A percentile compares a stretch with the other conserved stretches of the same genome.
Evolutionary conservation across 2,888 invertebrate genomes (phyloP).

Genomic region (Osmoderma eremita): DNA sequence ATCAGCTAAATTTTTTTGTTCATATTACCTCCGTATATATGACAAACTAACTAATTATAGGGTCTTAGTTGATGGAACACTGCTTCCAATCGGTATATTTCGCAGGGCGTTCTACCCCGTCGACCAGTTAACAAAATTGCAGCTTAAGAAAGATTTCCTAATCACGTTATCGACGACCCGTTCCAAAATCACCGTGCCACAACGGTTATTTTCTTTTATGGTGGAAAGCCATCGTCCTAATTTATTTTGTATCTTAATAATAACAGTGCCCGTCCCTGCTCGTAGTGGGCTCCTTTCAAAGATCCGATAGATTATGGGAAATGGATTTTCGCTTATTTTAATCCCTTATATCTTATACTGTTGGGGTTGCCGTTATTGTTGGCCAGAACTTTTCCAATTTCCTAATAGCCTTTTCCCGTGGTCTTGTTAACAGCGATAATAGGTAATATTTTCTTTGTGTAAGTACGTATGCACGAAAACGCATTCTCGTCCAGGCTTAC

Average conservation of each 20-base stretch:
- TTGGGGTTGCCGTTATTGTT: not conserved
- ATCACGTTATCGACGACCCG: conserved; percentile 30
- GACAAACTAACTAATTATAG: no score
- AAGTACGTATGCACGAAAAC: not conserved
- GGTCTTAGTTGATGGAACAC: no score
- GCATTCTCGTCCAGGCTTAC: not conserved
- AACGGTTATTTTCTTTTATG: conserved; percentile 49
- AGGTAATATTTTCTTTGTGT: conserved; percentile 22
- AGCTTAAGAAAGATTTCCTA: conserved; percentile 33
- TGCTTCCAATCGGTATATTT: no score
- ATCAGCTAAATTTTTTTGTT: no score
- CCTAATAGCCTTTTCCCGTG: conserved; percentile 2
- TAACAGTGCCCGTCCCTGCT: conserved; percentile 39
- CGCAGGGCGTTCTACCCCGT: not conserved
- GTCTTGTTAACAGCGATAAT: conserved; percentile 7
- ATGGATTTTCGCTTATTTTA: conserved; percentile 36
- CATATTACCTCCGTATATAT: no score
- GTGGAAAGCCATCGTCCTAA: conserved; percentile 49
- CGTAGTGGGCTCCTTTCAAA: conserved; percentile 24
- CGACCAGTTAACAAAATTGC: conserved; percentile 27
- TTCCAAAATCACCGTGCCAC: conserved; percentile 34
- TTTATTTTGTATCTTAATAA: conserved; percentile 51
- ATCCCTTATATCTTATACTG: conserved; percentile 18
- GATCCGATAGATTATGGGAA: conserved; percentile 33
- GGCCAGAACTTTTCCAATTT: conserved; percentile 32